phyloP scores from a whole-genome alignment of 2,888 invertebrate species.

The Choristoneura rosaceana region DNA sequence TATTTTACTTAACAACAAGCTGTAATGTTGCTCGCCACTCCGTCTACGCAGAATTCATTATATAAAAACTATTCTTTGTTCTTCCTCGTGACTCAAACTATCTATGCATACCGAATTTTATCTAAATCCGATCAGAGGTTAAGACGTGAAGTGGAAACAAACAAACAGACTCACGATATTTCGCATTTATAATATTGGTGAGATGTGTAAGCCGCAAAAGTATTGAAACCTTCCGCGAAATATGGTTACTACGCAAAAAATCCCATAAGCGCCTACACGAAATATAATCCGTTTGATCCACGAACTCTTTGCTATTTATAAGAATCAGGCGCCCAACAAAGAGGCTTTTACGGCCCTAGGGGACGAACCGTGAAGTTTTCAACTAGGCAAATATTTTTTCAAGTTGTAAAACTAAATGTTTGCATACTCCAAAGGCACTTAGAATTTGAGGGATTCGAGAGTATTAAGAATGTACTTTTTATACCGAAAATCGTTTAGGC shows the following conservation, averaged over 20 bases:
- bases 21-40: no score
- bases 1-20: no score
- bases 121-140: no score
- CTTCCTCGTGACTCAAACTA: no score
- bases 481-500: not conserved
- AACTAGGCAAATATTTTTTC: conserved; percentile 58
- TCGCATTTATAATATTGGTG: no score
- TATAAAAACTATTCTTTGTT: no score
- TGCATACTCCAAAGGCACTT: conserved; percentile 52
- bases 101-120: no score
- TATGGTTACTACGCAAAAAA: not conserved
- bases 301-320: conserved; percentile 36
- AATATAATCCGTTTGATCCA: conserved; percentile 36
- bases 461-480: conserved; percentile 9
- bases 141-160: no score
- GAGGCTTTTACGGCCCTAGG: conserved; percentile 60
- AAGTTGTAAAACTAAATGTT: conserved; percentile 52
- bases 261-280: conserved; percentile 25
- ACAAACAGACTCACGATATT: no score
- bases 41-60: no score
- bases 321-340: conserved; percentile 49
- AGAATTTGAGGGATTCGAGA: conserved; percentile 1
- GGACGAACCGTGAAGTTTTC: conserved; percentile 52
- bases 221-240: not conserved
- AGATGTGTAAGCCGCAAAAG: not conserved